Base-by-base conservation (phyloP, 2,797 vertebrate species). In the Eutrigla gurnardus region DNA sequence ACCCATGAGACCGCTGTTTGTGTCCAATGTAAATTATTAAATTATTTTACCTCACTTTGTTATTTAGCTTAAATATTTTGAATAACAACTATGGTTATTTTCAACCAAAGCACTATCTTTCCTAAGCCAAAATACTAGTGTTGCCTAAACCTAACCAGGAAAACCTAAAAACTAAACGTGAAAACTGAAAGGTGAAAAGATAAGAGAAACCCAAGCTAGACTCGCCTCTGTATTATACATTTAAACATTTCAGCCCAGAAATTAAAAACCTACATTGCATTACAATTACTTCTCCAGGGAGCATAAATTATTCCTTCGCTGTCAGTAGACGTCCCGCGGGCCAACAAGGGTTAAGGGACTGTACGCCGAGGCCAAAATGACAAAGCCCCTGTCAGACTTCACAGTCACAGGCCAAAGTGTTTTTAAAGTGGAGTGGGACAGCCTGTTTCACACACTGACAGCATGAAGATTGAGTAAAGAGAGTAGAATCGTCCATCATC, bases 401-500 rank as follows among this genome's bases (percentile, higher is more conserved):
- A 58, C 25, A 49, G 37, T 72, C 45, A 47, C n/a, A 42, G 50
- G 61, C 36, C 10, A 37, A 42, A 40, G 32, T 17, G 54, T 53
- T 57, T 43, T 47, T 54, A 45, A 47, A 64, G 59, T 18, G 6
- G 57, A 57, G 10, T 17, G 7, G 35, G 39, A n/a, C 13, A 33
- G 32, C 43, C 57, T 75, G 58, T 80, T 78, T 79, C 35, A 68
- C 73, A 61, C 39, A 47, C 5, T 54, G 73, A 81, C 64, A 60
- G 50, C 32, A 18, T 55, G 17, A 81, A 70, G 71, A 81, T 14
- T 43, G 69, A 81, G 65, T 75, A 60, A 76, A 81, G 64, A 76
- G 43, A 33, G 54, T 37, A 68, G 42, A 52, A 70, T 76, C 50
- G 47, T 87, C 63, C 62, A 82, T 89, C 81, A 82, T 39, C 66